These are phyloP conservation scores for Cuniculus paca DNA, from an alignment of 2,797 vertebrate genomes.

Conservation along the genomic window DNA sequence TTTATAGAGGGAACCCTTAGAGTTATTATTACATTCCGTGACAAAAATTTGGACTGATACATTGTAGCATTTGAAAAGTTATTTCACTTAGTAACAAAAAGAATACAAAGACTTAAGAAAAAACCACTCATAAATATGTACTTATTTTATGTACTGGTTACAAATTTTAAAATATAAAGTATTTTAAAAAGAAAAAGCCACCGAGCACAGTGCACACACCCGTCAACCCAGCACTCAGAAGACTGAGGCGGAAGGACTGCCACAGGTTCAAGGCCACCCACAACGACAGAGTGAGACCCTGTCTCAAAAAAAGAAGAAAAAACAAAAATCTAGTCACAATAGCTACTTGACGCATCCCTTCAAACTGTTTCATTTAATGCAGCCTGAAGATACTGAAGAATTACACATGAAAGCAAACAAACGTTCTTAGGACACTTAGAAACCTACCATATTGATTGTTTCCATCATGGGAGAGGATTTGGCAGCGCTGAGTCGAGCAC, in stretches of 20 bases:
- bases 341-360: neutral
- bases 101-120: neutral
- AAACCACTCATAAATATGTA: neutral
- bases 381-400: neutral
- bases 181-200: neutral
- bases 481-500: slow-evolving; percentile 97
- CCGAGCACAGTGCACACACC: neutral
- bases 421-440: neutral
- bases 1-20: neutral
- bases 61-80: slow-evolving; percentile 26
- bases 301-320: neutral
- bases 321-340: slow-evolving; percentile 27
- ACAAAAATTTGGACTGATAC: slow-evolving; percentile 31
- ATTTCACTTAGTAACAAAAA: neutral
- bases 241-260: too few species aligned
- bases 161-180: neutral
- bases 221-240: neutral
- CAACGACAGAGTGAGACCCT: too few species aligned
- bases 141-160: neutral
- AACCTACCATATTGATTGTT: slow-evolving; percentile 97
- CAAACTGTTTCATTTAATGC: neutral
- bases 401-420: neutral
- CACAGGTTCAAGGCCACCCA: too few species aligned
- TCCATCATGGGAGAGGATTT: slow-evolving; percentile 99
- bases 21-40: neutral